Evolutionary conservation across 35 echinoderm and acorn worm genomes (phyloP).

Genomic region (Antedon bifida): DNA sequence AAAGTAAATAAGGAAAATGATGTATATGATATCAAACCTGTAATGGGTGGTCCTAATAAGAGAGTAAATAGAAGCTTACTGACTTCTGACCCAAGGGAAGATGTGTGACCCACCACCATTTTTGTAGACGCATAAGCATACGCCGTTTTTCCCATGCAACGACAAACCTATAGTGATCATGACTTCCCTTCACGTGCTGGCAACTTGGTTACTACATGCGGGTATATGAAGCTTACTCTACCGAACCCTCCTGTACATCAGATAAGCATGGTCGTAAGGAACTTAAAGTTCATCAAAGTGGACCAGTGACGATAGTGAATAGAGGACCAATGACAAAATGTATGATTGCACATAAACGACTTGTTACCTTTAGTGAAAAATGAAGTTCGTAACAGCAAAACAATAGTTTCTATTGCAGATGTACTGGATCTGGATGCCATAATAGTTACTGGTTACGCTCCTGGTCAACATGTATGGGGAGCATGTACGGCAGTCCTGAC

Average conservation of each 20-base stretch:
- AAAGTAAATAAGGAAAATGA: slow-evolving; percentile 6
- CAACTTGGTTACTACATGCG: slow-evolving; percentile 21
- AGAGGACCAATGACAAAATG: slow-evolving; percentile 22
- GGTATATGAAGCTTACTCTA: slow-evolving; percentile 31
- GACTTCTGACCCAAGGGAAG: slow-evolving; percentile 10
- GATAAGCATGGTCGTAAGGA: neutral
- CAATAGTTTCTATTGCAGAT: slow-evolving; percentile 10
- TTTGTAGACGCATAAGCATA: neutral
- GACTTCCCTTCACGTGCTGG: slow-evolving; percentile 45
- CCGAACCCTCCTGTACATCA: neutral
- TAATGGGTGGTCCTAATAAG: slow-evolving; percentile 1
- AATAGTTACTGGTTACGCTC: slow-evolving; percentile 9
- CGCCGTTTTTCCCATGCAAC: slow-evolving; percentile 6
- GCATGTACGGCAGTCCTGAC: neutral
- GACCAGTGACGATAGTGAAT: neutral
- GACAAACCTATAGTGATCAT: slow-evolving; percentile 14
- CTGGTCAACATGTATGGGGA: neutral
- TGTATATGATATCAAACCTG: slow-evolving; percentile 14
- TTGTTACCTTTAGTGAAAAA: slow-evolving; percentile 9
- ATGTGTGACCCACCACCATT: neutral
- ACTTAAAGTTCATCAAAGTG: neutral
- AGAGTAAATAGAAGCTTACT: slow-evolving; percentile 4
- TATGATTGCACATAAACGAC: slow-evolving; percentile 33
- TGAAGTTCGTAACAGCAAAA: neutral
- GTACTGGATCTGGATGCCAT: slow-evolving; percentile 16